phyloP scores from a whole-genome alignment of 2,888 invertebrate species.

The Coecobrya sp. region DNA sequence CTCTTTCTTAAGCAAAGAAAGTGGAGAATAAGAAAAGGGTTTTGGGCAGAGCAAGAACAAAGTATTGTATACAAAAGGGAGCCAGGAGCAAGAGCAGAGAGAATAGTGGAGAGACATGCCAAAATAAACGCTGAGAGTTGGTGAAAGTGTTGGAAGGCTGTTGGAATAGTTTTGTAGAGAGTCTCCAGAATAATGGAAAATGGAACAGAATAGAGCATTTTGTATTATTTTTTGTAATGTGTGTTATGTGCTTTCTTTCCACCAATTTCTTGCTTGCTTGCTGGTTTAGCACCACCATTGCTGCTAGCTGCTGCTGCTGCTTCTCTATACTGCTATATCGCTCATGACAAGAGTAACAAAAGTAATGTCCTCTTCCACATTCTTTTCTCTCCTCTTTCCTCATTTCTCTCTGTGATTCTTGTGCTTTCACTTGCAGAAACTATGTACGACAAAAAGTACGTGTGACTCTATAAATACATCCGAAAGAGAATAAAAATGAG shows the following conservation, averaged over 20 bases:
- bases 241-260: not conserved
- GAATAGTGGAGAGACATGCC: slow-evolving; percentile 48
- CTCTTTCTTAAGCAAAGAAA: slow-evolving; percentile 29
- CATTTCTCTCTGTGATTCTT: slow-evolving; percentile 15
- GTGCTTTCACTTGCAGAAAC: slow-evolving; percentile 52
- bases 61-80: not conserved
- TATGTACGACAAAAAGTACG: not conserved
- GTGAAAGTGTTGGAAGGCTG: slow-evolving; percentile 12
- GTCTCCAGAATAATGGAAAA: slow-evolving; percentile 55
- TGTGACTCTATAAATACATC: slow-evolving; percentile 8
- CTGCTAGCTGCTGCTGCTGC: not conserved
- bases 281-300: slow-evolving; percentile 23
- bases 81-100: slow-evolving; percentile 1
- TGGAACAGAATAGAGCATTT: slow-evolving; percentile 53
- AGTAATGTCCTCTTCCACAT: slow-evolving; percentile 67
- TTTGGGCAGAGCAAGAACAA: not conserved
- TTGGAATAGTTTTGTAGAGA: slow-evolving; percentile 45
- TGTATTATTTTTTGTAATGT: slow-evolving; percentile 67
- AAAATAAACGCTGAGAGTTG: slow-evolving; percentile 58
- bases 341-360: slow-evolving; percentile 66
- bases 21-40: not conserved
- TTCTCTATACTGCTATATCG: not conserved
- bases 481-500: not conserved
- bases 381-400: slow-evolving; percentile 24
- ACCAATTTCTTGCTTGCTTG: slow-evolving; percentile 7